A percentile compares a stretch with the other conserved stretches of the same genome.
These are phyloP conservation scores for Montipora cactus DNA, from an alignment of 64 coral and sea anemone genomes.

Conservation along the genomic window DNA sequence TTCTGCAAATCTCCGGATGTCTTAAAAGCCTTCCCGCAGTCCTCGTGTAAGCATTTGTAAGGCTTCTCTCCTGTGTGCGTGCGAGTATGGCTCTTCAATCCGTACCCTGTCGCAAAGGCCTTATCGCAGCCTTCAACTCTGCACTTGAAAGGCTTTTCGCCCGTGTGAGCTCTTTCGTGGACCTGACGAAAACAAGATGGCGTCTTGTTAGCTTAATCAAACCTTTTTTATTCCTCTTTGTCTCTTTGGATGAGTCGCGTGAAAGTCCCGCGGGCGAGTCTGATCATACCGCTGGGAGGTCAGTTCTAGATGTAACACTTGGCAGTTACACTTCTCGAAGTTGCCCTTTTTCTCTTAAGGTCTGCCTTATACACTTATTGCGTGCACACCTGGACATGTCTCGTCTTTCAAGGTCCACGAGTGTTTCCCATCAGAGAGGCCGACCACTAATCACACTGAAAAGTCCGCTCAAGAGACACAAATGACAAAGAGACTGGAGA, in stretches of 20 bases:
- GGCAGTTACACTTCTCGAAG: no score
- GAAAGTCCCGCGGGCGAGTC: neutral
- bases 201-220: neutral
- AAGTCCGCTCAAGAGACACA: no score
- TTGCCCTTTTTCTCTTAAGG: no score
- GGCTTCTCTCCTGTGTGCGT: slow-evolving; percentile 98
- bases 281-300: no score
- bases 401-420: no score
- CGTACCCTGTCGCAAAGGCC: slow-evolving; percentile 96
- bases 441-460: no score
- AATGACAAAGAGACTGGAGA: no score
- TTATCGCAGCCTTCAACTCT: slow-evolving; percentile 84
- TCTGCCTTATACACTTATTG: no score
- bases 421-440: no score
- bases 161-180: slow-evolving; percentile 89
- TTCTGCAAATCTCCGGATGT: slow-evolving; percentile 97
- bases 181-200: slow-evolving; percentile 49
- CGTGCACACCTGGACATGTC: no score
- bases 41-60: slow-evolving; percentile 79
- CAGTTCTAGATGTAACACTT: no score
- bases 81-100: slow-evolving; percentile 93
- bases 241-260: neutral
- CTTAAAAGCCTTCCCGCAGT: slow-evolving; percentile 90
- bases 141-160: slow-evolving; percentile 97
- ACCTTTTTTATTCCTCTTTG: neutral